A percentile compares a stretch with the other conserved stretches of the same genome.
phyloP scores from a whole-genome alignment of 1,140 invertebrate species.

The Elymnias hypermnestra region DNA sequence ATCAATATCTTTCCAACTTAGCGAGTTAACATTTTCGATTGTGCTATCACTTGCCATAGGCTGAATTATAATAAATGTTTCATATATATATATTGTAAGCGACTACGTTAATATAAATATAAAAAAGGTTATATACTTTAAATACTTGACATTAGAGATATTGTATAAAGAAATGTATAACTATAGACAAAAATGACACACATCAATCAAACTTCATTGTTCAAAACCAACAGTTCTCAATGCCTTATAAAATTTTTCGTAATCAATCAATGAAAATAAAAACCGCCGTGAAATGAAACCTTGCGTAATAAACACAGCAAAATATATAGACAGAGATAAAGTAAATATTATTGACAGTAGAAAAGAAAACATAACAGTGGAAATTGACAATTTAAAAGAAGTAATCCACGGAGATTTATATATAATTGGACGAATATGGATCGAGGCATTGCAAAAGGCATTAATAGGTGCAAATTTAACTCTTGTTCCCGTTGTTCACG shows the following conservation, averaged over 20 bases:
- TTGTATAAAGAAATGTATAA: background rate
- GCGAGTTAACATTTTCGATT: too few species aligned
- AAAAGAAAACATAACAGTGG: background rate
- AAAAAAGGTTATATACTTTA: too few species aligned
- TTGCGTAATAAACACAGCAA: background rate
- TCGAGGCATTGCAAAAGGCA: conserved; percentile 29
- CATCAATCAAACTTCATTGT: conserved; percentile 7
- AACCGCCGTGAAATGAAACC: background rate
- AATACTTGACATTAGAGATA: too few species aligned
- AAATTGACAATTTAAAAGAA: background rate
- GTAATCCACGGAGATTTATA: conserved; percentile 28
- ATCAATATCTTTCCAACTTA: too few species aligned
- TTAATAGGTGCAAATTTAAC: conserved; percentile 34
- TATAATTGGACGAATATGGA: conserved; percentile 44
- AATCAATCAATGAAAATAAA: background rate
- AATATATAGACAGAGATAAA: background rate
- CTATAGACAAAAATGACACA: conserved; percentile 10
- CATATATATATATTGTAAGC: too few species aligned
- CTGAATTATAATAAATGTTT: too few species aligned
- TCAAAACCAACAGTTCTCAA: conserved; percentile 26
- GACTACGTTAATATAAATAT: too few species aligned
- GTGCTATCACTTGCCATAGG: too few species aligned
- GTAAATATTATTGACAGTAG: background rate
- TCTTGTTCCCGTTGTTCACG: conserved; percentile 37
- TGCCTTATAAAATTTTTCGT: background rate